These are phyloP conservation scores for Pterois miles DNA, from an alignment of 2,797 vertebrate species.

Conservation along the genomic window DNA sequence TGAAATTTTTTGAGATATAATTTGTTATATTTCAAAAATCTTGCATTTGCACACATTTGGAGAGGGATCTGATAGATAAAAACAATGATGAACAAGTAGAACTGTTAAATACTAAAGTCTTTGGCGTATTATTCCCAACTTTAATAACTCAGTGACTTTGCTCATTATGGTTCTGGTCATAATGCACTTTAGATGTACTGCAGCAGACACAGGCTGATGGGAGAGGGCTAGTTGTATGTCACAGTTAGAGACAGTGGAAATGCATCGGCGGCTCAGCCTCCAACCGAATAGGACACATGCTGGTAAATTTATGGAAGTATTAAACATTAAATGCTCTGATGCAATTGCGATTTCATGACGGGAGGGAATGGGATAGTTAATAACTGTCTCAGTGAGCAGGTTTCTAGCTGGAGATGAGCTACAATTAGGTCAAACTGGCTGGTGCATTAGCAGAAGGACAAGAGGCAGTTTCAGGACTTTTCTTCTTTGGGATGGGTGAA, in stretches of 20 bases:
- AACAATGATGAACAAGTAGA: not conserved
- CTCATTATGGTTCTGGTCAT: constrained; percentile 25
- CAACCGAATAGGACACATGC: constrained; percentile 55
- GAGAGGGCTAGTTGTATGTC: constrained; percentile 57
- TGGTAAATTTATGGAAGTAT: constrained; percentile 81
- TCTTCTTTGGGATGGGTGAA: constrained; percentile 71
- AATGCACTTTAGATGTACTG: constrained; percentile 15
- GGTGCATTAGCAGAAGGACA: constrained; percentile 74
- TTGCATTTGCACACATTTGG: not conserved
- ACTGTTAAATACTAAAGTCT: constrained; percentile 40
- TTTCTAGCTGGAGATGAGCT: constrained; percentile 65
- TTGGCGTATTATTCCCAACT: constrained; percentile 20
- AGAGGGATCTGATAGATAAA: not conserved
- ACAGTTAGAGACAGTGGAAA: constrained; percentile 52
- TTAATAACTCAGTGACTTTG: constrained; percentile 43
- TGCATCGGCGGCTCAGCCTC: constrained; percentile 41
- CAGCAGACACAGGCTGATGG: constrained; percentile 43
- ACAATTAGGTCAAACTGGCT: constrained; percentile 79
- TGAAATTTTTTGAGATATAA: no score
- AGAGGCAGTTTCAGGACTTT: constrained; percentile 74
- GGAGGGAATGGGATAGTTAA: constrained; percentile 76
- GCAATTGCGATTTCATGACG: constrained; percentile 75
- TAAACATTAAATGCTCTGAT: constrained; percentile 79
- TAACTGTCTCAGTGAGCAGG: constrained; percentile 69
- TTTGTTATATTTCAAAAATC: not conserved